Evolutionary conservation across 2,113 vertebrate genomes (phyloP), one percentile per base, ranked within the genome.

Genomic region (Chaetodon trifascialis): DNA sequence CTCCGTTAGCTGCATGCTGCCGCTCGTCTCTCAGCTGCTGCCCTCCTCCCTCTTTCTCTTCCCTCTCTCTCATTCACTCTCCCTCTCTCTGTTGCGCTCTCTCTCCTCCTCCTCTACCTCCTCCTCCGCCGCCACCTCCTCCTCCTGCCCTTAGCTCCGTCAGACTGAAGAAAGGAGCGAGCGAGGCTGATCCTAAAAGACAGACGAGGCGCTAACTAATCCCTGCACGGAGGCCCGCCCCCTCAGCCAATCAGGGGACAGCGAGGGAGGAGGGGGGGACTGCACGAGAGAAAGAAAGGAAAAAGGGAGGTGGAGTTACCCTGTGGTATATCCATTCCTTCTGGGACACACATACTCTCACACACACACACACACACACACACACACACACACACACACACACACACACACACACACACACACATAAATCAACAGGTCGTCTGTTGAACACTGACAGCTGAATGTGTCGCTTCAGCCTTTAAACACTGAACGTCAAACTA

Each of bases 181-280:
- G 79, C 79, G 90, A 88, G 88, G 87, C 88, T 91, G 91, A 89
- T 80, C 76, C 92, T 90, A 88, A 86, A 93, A 93, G 81, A 93
- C 83, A 80, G 78, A 80, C 75, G 72, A 69, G 58, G 69, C 25
- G 59, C 67, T 0, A 86, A 93, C 89, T 93, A 93, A 94, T 86
- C 91, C 92, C 84, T 63, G 87, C 94, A 87, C 7, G 55, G 93
- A 95, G 94, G 93, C 76, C 47, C 44, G 25, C 71, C 88, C 91
- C 68, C 79, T 86, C 72, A 87, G 89, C 95, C 96, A 96, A 94
- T 95, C 91, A 44, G 4, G 60, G 80, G n/a, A 0, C 1, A 58
- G 88, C 8, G 8, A 23, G 0, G 7, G 90, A 34, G 4, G 73
- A 79, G 90, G 93, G 63, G 0, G 3, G 82, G 88, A 79, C 80